Conservation (phyloP, 1,140 invertebrate genomes). For the Pristionchus pacificus region DNA sequence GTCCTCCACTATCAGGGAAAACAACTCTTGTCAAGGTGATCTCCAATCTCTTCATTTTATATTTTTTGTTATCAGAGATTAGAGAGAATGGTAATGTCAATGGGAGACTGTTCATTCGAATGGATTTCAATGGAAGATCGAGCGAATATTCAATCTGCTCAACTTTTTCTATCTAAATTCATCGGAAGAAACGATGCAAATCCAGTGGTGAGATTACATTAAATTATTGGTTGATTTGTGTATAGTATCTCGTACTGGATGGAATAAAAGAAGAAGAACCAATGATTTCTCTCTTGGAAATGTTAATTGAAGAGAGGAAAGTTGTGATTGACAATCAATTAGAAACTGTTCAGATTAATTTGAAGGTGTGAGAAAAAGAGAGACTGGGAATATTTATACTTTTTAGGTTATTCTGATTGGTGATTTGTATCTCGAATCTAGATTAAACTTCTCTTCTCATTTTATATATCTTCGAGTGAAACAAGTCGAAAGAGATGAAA, state of each 20-base stretch:
- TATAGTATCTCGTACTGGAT: not conserved
- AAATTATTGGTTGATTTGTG: no score
- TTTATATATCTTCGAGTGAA: not conserved
- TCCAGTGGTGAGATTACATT: no score
- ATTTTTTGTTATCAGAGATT: no score
- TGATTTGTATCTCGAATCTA: not conserved
- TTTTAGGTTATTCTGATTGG: slow-evolving; percentile 17
- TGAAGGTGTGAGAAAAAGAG: not conserved
- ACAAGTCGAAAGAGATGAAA: not conserved
- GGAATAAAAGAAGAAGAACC: not conserved
- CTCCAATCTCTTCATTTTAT: not conserved
- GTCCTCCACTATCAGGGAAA: slow-evolving; percentile 20
- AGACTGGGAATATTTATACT: not conserved
- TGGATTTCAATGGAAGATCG: not conserved
- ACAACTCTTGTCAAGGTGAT: slow-evolving; percentile 25
- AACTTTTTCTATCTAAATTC: no score
- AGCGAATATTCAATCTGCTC: no score
- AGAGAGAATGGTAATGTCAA: not conserved
- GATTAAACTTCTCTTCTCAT: not conserved
- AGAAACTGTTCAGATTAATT: no score
- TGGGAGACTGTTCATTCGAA: not conserved
- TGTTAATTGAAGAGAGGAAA: not conserved
- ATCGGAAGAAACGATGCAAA: no score
- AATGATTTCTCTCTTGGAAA: not conserved
- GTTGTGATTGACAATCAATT: not conserved